A percentile compares a stretch with the other conserved stretches of the same genome.
These are phyloP conservation scores for Anas bahamensis DNA, from an alignment of 2,797 vertebrate genomes.

Conservation along the genomic window DNA sequence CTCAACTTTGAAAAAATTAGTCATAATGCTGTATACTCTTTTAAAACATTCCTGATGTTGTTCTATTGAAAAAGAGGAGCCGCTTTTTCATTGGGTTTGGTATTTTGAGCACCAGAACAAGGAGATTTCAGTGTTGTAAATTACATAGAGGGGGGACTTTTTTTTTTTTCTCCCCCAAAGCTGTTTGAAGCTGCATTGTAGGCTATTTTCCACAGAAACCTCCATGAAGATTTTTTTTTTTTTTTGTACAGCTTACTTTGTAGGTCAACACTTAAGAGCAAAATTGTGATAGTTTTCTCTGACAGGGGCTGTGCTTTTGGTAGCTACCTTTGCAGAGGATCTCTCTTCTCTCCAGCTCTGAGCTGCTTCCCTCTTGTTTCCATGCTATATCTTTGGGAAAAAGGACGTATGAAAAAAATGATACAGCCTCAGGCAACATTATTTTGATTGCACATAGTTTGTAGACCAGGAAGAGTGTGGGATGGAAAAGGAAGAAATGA, in stretches of 20 bases:
- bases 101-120: neutral
- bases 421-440: neutral
- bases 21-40: neutral
- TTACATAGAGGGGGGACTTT: neutral
- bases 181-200: neutral
- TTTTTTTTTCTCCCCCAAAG: neutral
- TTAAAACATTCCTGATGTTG: neutral
- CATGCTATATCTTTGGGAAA: neutral
- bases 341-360: neutral
- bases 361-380: neutral
- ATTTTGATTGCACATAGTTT: neutral
- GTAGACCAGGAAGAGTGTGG: neutral
- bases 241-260: neutral
- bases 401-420: neutral
- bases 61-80: neutral
- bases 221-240: neutral
- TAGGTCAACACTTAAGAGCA: neutral
- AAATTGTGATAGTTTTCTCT: neutral
- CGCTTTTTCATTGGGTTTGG: neutral
- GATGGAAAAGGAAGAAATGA: conserved; percentile 9
- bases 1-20: neutral
- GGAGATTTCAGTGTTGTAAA: neutral
- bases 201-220: conserved; percentile 9
- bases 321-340: neutral
- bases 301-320: neutral